Percentiles rank a stretch among this genome's conserved stretches.
These are phyloP conservation scores for Podarcis lilfordi DNA, from an alignment of 2,797 vertebrate species.

Conservation along the genomic window DNA sequence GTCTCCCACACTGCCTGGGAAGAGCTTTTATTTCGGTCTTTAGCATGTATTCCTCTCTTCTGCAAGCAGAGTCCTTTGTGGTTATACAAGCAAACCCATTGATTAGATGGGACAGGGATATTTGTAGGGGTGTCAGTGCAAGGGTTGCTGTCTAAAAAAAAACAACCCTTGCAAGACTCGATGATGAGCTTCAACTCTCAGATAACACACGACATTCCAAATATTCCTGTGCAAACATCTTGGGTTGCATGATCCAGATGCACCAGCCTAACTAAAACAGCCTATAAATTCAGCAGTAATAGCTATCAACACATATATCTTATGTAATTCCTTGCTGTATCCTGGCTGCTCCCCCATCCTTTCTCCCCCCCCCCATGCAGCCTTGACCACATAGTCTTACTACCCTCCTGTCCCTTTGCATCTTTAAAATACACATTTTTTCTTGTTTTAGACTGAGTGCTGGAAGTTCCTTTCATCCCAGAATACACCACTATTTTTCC, in stretches of 20 bases:
- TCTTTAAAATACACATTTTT: not conserved
- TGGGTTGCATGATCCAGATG: not conserved
- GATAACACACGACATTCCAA: not conserved
- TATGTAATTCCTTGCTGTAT: not conserved
- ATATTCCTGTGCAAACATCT: not conserved
- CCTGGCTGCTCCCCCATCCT: too few species aligned
- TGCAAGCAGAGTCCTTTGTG: not conserved
- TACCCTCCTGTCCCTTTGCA: not conserved
- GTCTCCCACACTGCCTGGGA: not conserved
- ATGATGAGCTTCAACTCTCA: not conserved
- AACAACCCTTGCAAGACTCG: not conserved
- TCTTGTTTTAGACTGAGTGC: not conserved
- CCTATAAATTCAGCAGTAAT: too few species aligned
- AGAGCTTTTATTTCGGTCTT: not conserved
- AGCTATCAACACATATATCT: not conserved
- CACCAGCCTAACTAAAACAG: too few species aligned
- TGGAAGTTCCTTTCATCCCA: not conserved
- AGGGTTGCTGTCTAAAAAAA: not conserved
- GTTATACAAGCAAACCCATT: not conserved
- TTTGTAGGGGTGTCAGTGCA: not conserved
- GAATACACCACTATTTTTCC: not conserved
- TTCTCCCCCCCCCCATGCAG: not conserved
- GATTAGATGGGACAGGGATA: not conserved
- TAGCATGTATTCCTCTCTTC: not conserved
- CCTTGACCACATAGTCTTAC: not conserved